Percentiles rank a stretch among this genome's conserved stretches.
Conservation (phyloP, 53 echinoderm and acorn worm species). For the Actinopyga echinites region DNA sequence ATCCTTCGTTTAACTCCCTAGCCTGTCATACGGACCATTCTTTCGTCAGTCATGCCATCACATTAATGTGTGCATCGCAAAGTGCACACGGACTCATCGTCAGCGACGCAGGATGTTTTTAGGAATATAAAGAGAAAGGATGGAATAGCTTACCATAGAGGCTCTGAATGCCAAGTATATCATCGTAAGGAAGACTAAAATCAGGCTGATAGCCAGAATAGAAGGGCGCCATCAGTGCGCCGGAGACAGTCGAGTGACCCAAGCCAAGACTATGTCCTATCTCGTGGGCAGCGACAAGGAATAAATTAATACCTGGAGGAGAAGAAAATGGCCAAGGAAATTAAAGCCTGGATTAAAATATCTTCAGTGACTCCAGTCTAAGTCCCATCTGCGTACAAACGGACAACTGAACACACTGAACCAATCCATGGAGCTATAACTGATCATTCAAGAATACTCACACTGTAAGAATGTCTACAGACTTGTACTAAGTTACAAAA, state of each 20-base stretch:
- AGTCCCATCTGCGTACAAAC: background rate
- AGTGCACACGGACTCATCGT: no score
- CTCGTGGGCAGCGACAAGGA: conserved; percentile 96
- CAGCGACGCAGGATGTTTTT: no score
- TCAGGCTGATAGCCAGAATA: conserved; percentile 72
- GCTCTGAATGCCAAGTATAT: conserved; percentile 76
- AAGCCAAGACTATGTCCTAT: conserved; percentile 96
- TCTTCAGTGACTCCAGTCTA: background rate
- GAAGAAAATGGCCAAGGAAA: background rate
- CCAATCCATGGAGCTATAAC: no score
- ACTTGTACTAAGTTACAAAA: no score
- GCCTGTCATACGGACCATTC: no score
- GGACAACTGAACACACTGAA: no score
- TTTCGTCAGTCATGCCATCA: no score
- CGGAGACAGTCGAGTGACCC: conserved; percentile 63
- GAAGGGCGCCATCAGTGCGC: conserved; percentile 89
- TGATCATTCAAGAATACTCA: no score
- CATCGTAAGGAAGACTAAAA: conserved; percentile 82
- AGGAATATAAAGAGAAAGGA: no score
- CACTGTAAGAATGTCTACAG: no score
- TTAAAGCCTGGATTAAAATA: background rate
- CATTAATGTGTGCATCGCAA: no score
- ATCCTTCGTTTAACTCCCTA: no score
- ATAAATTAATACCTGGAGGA: conserved; percentile 69
- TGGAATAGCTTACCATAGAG: conserved; percentile 72